phyloP scores from a whole-genome alignment of 2,888 invertebrate species.

The Alentia gelatinosa region DNA sequence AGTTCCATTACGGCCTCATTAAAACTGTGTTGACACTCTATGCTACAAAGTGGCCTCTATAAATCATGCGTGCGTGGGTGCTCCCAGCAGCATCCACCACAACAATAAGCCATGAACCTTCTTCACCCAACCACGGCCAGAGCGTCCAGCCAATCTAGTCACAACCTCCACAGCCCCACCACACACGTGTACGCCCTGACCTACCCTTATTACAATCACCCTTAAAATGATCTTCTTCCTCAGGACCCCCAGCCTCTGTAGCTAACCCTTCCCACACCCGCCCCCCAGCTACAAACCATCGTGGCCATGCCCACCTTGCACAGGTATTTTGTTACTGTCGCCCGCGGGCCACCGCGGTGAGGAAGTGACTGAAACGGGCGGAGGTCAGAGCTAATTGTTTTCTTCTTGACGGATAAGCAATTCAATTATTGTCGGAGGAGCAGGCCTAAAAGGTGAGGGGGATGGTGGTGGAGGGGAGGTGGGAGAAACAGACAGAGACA shows the following conservation, averaged over 20 bases:
- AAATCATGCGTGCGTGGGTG: background rate
- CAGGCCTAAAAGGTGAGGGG: background rate
- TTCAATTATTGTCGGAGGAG: background rate
- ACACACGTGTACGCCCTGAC: too few species aligned
- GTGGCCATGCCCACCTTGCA: too few species aligned
- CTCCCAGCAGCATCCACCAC: background rate
- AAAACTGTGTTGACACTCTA: background rate
- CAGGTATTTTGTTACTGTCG: too few species aligned
- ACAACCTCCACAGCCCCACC: too few species aligned
- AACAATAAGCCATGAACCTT: too few species aligned
- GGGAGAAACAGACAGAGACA: background rate
- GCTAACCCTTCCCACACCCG: too few species aligned
- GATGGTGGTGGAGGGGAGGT: background rate
- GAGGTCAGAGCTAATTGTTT: background rate
- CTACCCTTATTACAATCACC: too few species aligned
- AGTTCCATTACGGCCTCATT: conserved; percentile 38
- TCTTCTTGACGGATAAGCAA: conserved; percentile 3
- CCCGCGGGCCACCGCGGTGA: background rate
- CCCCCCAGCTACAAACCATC: too few species aligned
- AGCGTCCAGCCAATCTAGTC: too few species aligned
- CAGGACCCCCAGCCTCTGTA: background rate
- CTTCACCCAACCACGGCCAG: too few species aligned
- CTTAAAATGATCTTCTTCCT: too few species aligned
- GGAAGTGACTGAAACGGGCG: background rate
- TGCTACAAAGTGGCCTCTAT: conserved; percentile 41